A percentile compares a stretch with the other conserved stretches of the same genome.
Conservation (phyloP, 2,797 vertebrate species). For the Octomys mimax region DNA sequence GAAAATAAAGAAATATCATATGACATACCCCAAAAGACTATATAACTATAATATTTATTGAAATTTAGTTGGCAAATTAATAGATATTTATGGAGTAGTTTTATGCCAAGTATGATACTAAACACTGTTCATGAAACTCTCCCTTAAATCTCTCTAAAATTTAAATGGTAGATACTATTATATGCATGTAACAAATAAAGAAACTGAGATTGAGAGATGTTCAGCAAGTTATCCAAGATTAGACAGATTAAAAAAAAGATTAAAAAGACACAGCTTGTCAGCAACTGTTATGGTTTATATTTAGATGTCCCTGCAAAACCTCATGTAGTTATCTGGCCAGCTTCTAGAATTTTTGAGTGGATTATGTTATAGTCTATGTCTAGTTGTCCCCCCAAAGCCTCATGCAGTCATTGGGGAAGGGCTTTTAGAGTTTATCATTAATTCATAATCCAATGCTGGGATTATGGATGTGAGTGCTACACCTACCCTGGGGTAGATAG, state of each 20-base stretch:
- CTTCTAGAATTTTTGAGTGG: no score
- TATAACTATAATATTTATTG: background rate
- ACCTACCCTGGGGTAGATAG: no score
- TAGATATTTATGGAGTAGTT: background rate
- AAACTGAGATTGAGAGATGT: background rate
- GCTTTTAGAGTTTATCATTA: no score
- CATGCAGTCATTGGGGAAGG: no score
- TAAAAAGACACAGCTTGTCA: background rate
- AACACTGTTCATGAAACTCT: background rate
- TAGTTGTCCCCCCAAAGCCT: no score
- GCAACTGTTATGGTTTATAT: no score
- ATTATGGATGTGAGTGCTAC: no score
- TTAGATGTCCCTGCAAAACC: no score
- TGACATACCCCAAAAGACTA: background rate
- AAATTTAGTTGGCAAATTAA: background rate
- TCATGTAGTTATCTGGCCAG: no score
- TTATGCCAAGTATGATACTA: background rate
- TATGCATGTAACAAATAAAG: background rate
- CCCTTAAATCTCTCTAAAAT: conserved; percentile 34
- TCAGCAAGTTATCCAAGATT: background rate
- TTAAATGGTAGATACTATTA: background rate
- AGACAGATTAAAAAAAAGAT: background rate
- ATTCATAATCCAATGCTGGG: no score
- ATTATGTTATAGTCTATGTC: no score
- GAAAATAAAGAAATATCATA: background rate